Evolutionary conservation across 2,113 vertebrate species (phyloP).

Genomic region (Paraplagusia blochii): DNA sequence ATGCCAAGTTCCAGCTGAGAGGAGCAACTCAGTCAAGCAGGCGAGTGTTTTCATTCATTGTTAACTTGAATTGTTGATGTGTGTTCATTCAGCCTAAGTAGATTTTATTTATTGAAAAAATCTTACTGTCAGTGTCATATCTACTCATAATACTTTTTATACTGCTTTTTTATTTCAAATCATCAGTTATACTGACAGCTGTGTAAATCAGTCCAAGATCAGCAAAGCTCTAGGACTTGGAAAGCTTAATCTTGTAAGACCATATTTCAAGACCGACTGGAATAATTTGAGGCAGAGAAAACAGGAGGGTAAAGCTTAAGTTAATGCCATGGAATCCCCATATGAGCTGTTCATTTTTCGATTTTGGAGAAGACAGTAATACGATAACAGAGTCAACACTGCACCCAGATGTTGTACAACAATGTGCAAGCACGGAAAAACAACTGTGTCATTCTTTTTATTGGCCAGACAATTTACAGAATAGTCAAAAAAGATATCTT

Average conservation of each 20-base stretch:
- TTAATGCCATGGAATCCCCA: constrained; percentile 30
- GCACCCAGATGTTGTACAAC: constrained; percentile 49
- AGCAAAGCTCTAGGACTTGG: too few species aligned
- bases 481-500: not conserved
- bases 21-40: not conserved
- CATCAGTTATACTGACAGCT: too few species aligned
- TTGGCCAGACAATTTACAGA: not conserved
- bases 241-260: not conserved
- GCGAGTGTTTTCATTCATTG: not conserved
- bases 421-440: constrained; percentile 18
- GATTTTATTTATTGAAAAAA: too few species aligned
- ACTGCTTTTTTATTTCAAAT: too few species aligned
- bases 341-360: constrained; percentile 4
- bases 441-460: not conserved
- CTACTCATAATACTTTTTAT: too few species aligned
- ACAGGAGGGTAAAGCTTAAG: constrained; percentile 22
- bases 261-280: constrained; percentile 1
- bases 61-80: not conserved
- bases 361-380: constrained; percentile 32
- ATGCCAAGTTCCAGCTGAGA: not conserved
- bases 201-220: too few species aligned
- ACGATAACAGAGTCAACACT: constrained; percentile 8
- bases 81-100: not conserved
- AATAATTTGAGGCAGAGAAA: constrained; percentile 17
- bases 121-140: too few species aligned